Percentiles rank a stretch among this genome's conserved stretches.
Evolutionary conservation across 2,113 vertebrate genomes (phyloP).

Genomic region (Saguinus midas): DNA sequence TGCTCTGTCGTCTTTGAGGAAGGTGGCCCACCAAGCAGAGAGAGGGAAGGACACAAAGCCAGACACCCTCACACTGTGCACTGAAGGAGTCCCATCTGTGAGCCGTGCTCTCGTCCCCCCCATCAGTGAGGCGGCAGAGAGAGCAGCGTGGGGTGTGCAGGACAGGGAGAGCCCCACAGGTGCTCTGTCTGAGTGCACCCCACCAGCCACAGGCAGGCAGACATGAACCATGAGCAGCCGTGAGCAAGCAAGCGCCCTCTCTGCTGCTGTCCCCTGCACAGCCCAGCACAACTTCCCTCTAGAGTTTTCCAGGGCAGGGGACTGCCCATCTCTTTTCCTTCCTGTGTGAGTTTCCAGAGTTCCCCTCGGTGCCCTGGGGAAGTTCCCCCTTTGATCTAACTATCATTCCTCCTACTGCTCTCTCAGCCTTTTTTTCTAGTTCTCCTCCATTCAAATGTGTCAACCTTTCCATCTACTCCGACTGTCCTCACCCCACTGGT

Average conservation of each 20-base stretch:
- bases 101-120: neutral
- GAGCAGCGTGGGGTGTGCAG: accelerated
- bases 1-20: neutral
- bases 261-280: neutral
- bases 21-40: neutral
- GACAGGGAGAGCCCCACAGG: neutral
- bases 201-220: neutral
- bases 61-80: neutral
- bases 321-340: neutral
- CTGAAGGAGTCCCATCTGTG: neutral
- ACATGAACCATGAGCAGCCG: neutral
- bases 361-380: neutral
- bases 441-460: neutral
- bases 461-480: neutral
- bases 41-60: neutral
- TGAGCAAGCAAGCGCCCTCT: neutral
- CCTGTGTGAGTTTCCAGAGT: neutral
- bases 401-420: neutral
- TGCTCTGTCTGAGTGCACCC: neutral
- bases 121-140: neutral
- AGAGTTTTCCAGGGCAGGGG: neutral
- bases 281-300: neutral
- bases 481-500: accelerated
- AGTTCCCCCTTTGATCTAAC: neutral
- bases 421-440: neutral